Conservation (phyloP, 1,140 invertebrate species). For the Anadara kagoshimensis region DNA sequence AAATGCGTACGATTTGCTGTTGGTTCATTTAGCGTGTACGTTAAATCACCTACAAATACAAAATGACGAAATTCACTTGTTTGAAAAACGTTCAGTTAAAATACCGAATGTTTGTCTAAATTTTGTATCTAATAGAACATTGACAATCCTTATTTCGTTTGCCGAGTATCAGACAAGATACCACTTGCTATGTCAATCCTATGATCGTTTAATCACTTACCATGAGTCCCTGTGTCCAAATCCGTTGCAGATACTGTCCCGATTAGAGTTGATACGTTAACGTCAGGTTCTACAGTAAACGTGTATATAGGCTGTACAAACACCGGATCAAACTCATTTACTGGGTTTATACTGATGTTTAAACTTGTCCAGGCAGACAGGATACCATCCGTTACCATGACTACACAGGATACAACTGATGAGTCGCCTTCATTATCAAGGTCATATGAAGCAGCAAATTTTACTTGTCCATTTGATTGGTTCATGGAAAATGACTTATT, state of each 20-base stretch:
- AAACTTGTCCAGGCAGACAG: slow-evolving; percentile 10
- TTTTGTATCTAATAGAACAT: no score
- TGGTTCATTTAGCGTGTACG: no score
- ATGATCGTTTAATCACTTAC: slow-evolving; percentile 1
- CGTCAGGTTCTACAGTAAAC: slow-evolving; percentile 4
- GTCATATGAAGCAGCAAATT: slow-evolving; percentile 18
- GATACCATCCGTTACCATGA: slow-evolving; percentile 17
- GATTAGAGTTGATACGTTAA: neutral
- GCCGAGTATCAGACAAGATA: no score
- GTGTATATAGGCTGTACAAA: slow-evolving; percentile 7
- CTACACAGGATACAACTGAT: slow-evolving; percentile 13
- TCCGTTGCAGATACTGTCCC: slow-evolving; percentile 14
- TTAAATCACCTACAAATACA: no score
- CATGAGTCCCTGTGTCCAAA: slow-evolving; percentile 9
- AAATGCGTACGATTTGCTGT: no score
- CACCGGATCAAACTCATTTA: slow-evolving; percentile 18
- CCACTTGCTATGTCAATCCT: no score
- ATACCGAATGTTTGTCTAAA: no score
- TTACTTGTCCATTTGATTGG: slow-evolving; percentile 5
- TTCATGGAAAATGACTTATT: slow-evolving; percentile 13
- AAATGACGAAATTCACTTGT: no score
- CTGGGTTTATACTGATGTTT: slow-evolving; percentile 4
- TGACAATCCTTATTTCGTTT: no score
- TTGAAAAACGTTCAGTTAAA: no score
- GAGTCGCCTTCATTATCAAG: slow-evolving; percentile 6